Evolutionary conservation across 1,140 invertebrate genomes (phyloP), one percentile per base, ranked within the genome.

Genomic region (Belonocnema kinseyi): DNA sequence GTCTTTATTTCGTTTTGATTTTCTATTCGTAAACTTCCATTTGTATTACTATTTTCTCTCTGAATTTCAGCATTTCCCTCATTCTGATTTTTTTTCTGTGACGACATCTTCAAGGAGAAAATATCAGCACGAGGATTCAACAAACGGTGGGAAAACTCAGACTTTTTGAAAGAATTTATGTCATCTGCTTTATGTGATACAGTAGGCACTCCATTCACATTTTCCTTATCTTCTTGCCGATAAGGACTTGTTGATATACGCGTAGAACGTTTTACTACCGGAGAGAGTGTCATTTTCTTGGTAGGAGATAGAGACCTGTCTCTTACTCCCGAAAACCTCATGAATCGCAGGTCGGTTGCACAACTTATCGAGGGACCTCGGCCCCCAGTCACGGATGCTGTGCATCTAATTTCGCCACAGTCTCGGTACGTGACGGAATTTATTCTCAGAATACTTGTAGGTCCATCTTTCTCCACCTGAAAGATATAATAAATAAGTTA

Each of bases 391-490:
- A 80, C 76, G 7, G 77, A 82, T 16, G 88, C 91, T 50, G 82
- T 88, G 81, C 92, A 93, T 26, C 88, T 86, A 33, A 93, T 86
- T 17, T 87, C 84, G 1, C 93, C 94, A n/a, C 89, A 91, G 80
- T 94, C 93, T 14, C 88, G 85, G 51, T 91, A 87, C 14, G 87
- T 88, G 50, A 93, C 92, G 33, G 89, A 87, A 16, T 85, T 81
- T 82, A 94, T 92, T 88, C 92, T 91, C 46, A 96, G 89, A 71
- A 93, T 92, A 76, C 89, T 90, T 33, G 91, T 91, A 78, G 92
- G 90, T 40, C 90, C 91, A 71, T 92, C 86, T 77, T 91, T 90
- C 77, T 93, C 92, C 75, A 93, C 85, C 92, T 93, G 80, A 46
- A 82, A 78, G 19, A 12, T 13, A 73, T n/a, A 53, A 50, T 12